Evolutionary conservation across 2,113 vertebrate genomes (phyloP).

Genomic region (Petrocephalus microphthalmus): DNA sequence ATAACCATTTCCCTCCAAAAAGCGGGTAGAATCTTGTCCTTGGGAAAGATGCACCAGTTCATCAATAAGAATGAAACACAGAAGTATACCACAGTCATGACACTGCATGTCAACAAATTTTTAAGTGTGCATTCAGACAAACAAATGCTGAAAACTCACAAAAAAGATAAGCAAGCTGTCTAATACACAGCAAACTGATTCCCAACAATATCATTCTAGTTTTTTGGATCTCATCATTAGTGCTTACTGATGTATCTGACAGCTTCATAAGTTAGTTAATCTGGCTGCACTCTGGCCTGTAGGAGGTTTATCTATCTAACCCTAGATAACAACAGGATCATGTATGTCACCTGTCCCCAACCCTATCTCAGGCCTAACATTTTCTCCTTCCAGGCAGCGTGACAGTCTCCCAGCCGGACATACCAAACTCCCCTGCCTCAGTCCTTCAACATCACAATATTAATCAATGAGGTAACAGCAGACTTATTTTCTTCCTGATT

Average conservation of each 20-base stretch:
- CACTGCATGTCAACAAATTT: not conserved
- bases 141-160: not conserved
- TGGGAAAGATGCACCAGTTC: constrained; percentile 31
- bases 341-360: not conserved
- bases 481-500: not conserved
- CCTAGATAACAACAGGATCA: not conserved
- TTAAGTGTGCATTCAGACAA: not conserved
- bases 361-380: not conserved
- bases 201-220: not conserved
- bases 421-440: not conserved
- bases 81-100: not conserved
- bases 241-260: not conserved
- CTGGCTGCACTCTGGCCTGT: not conserved
- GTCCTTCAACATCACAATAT: not conserved
- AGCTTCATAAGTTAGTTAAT: not conserved
- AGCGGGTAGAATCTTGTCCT: constrained; percentile 22
- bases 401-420: not conserved
- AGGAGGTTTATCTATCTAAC: not conserved
- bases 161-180: not conserved
- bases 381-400: not conserved
- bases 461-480: not conserved
- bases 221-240: not conserved
- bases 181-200: not conserved
- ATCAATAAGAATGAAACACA: constrained; percentile 22
- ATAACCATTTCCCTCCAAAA: constrained; percentile 33